These are phyloP conservation scores for Bursaphelenchus okinawaensis DNA, from an alignment of 2,888 invertebrate species.

Conservation along the genomic window DNA sequence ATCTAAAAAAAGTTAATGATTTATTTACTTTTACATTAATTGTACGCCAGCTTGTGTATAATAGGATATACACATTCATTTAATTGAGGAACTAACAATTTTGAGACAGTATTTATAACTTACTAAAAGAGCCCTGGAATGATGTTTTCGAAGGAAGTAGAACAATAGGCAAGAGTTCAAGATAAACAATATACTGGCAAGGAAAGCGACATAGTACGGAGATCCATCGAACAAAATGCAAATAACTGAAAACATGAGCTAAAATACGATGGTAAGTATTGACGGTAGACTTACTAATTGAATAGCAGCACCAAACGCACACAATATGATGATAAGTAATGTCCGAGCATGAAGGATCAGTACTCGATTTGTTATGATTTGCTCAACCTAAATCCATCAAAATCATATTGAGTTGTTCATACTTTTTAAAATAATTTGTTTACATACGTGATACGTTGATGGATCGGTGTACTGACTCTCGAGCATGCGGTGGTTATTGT, in stretches of 20 bases:
- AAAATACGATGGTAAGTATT: constrained; percentile 12
- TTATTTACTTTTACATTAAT: neutral
- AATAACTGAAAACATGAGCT: constrained; percentile 51
- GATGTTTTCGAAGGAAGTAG: constrained; percentile 35
- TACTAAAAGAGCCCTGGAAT: constrained; percentile 40
- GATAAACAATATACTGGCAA: constrained; percentile 39
- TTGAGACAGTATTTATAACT: no score
- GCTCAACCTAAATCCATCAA: constrained; percentile 42
- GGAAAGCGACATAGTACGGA: constrained; percentile 38
- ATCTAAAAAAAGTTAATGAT: constrained; percentile 31
- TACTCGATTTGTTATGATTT: constrained; percentile 48
- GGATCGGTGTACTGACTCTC: constrained; percentile 33
- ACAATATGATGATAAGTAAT: constrained; percentile 40
- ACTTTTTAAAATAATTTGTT: neutral
- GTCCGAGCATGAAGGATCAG: constrained; percentile 44
- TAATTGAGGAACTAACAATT: neutral
- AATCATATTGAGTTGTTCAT: no score
- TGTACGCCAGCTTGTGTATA: no score
- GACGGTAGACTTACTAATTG: constrained; percentile 36
- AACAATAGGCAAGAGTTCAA: constrained; percentile 42
- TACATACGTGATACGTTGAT: constrained; percentile 37
- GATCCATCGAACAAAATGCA: constrained; percentile 54
- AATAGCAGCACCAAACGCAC: constrained; percentile 47
- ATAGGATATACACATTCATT: no score
- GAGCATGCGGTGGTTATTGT: constrained; percentile 25